Evolutionary conservation across 2,888 invertebrate genomes (phyloP), one percentile per base, ranked within the genome.

Genomic region (Chloroclystis v-ata): DNA sequence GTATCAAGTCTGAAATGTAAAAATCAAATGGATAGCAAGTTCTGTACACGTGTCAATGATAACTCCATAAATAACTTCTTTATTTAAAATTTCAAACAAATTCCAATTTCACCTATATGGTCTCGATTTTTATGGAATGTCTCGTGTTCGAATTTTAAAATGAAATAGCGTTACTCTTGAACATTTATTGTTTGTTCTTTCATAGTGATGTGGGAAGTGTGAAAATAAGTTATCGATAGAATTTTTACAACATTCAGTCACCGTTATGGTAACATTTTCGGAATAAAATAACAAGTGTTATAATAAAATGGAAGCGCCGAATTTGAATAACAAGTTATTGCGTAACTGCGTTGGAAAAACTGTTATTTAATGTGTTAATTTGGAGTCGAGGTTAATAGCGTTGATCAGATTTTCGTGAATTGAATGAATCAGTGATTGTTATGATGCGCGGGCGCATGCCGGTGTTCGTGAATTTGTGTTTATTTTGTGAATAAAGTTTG

Each of bases 401-500:
- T 38, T 70, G 74, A 75, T 78, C 70, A 70, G 69, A 69, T 74
- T 78, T 73, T 64, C 63, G 68, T 69, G 67, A 77, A 69, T 74
- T 69, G 59, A 68, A 71, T 78, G 81, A 81, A 62, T 81, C 81
- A 81, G 79, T 82, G 75, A 68, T 67, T 65, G 60, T 65, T 62
- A 71, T 61, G 75, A 75, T 78, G 76, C 71, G 75, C 63, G 55
- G 51, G 69, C 61, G 74, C 59, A 56, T 67, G 61, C 67, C 57
- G 64, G 63, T 61, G 53, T 56, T 61, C 55, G 72, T 75, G 67
- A 62, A 59, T 62, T 66, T 61, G 57, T 73, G 67, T 61, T 61
- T 52, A 48, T 20, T 16, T 33, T 14, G 16, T 33, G 32, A 33
- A 32, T 32, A 32, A 32, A 32, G 32, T 5, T 32, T 20, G 20